Conservation (phyloP, 2,888 invertebrate species). For the Cephus pulcher region DNA sequence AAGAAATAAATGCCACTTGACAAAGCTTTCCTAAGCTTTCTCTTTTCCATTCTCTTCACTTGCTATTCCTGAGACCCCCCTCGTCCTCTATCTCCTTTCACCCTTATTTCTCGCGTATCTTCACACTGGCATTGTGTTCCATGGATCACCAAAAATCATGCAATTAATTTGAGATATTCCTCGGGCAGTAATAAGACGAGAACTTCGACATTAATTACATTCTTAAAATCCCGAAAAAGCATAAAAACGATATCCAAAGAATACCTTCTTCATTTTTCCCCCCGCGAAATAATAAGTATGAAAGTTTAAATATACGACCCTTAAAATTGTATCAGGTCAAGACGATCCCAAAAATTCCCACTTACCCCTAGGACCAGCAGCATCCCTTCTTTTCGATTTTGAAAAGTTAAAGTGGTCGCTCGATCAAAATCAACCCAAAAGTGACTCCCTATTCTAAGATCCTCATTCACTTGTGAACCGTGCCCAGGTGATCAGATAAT, state of each 20-base stretch:
- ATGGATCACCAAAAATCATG: no score
- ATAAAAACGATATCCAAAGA: background rate
- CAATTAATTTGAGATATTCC: background rate
- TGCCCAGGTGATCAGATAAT: background rate
- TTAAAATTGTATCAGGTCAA: background rate
- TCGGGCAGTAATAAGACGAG: background rate
- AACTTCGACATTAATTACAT: background rate
- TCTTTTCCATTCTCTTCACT: constrained; percentile 20
- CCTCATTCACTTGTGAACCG: background rate
- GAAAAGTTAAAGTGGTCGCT: no score
- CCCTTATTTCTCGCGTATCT: constrained; percentile 2
- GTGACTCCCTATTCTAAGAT: background rate
- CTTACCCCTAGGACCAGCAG: background rate
- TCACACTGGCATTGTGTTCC: background rate
- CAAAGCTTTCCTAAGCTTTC: background rate
- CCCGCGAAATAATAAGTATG: background rate
- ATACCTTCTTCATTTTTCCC: background rate
- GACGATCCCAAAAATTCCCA: background rate
- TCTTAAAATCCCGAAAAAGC: no score
- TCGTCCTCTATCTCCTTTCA: constrained; percentile 8
- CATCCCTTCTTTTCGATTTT: background rate
- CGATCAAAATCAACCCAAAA: background rate
- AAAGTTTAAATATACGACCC: background rate
- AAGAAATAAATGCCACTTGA: background rate
- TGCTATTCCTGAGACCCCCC: constrained; percentile 26